Base-by-base conservation (phyloP, 1,140 invertebrate species). In the Heliothis virescens region DNA sequence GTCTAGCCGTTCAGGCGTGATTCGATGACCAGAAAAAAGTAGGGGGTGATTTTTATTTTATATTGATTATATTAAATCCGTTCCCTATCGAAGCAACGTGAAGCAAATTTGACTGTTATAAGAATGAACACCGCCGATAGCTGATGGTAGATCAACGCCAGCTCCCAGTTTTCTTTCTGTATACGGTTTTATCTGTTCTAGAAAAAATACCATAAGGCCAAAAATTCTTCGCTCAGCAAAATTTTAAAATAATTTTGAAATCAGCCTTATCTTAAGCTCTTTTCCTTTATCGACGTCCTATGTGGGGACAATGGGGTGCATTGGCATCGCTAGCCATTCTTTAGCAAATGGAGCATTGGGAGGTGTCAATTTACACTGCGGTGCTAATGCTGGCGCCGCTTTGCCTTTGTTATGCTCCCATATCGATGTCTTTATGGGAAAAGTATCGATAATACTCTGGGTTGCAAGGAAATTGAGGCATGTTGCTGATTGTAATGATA, bases 351-450 rank as follows among this genome's bases (percentile, higher is more conserved):
- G 29, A 48, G 41, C 41, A 41, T 21, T 48, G n/a, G n/a, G 16
- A 48, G 63, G 63, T 67, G 16, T 48, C 63, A 48, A 13, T 48
- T 65, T 67, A 67, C 41, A 65, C 41, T 48, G 63, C n/a, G 13
- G 60, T 16, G 63, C 63, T 67, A 67, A 67, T 67, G 41, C 29
- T 18, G 16, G 11, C 63, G 2, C n/a, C 63, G 63, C 5, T 67
- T 41, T 67, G n/a, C 63, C 12, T 50, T 67, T 67, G 41, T 67
- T 21, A 41, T 41, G 63, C 10, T 67, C 48, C 48, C 63, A 48
- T 48, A 67, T 67, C n/a, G 41, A 41, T 16, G 34, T 13, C 16
- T 60, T 60, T 47, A n/a, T 65, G 29, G 12, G n/a, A 65, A 5
- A 18, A 7, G 12, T 34, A 29, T 29, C 21, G n/a, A 63, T 63